Evolutionary conservation across 1,140 invertebrate species (phyloP).

Genomic region (Pogonus chalceus): DNA sequence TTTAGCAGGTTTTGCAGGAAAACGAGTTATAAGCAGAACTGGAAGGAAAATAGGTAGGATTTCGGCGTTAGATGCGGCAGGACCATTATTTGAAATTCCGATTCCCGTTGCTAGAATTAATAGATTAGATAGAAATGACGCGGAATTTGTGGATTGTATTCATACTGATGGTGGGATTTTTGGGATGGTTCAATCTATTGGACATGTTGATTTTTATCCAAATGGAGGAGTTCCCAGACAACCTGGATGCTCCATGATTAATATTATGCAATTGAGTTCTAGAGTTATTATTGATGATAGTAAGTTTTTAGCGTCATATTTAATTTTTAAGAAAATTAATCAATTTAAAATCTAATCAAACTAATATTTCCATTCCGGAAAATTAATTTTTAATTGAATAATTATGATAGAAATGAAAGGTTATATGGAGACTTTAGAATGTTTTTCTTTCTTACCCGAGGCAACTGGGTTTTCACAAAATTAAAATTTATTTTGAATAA

Average conservation of each 20-base stretch:
- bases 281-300: conserved; percentile 2
- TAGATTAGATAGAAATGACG: conserved; percentile 58
- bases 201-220: conserved; percentile 34
- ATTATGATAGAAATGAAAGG: no score
- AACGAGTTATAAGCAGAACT: conserved; percentile 38
- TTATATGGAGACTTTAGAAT: no score
- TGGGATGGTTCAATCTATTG: conserved; percentile 35
- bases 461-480: no score
- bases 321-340: conserved; percentile 56
- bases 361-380: no score
- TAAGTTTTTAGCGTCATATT: conserved; percentile 37
- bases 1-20: conserved; percentile 54
- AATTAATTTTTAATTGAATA: no score
- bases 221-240: conserved; percentile 27
- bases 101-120: conserved; percentile 35
- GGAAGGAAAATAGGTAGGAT: conserved; percentile 50
- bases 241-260: conserved; percentile 17
- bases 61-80: conserved; percentile 60
- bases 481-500: no score
- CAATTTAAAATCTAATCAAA: conserved; percentile 81
- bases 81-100: conserved; percentile 34
- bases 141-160: conserved; percentile 79
- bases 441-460: no score
- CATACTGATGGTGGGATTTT: conserved; percentile 71
- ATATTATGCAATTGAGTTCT: neutral